These are phyloP conservation scores for Lutjanus erythropterus DNA, from an alignment of 2,113 vertebrate genomes.

Conservation along the genomic window DNA sequence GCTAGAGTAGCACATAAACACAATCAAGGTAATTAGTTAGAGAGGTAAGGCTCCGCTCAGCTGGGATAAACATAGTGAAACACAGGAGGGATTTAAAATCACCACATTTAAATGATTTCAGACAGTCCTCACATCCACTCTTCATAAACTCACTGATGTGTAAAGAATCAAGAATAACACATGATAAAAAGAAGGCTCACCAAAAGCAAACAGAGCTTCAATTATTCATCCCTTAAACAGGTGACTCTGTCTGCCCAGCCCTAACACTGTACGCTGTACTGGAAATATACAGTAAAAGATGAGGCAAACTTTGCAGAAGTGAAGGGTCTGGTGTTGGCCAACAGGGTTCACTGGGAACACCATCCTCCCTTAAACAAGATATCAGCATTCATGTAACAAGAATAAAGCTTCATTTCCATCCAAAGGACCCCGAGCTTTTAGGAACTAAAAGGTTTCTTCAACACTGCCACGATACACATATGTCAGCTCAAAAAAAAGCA, in stretches of 20 bases:
- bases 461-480: no score
- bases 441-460: no score
- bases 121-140: not conserved
- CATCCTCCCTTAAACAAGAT: not conserved
- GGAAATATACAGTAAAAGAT: not conserved
- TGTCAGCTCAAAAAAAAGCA: no score
- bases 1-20: not conserved
- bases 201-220: not conserved
- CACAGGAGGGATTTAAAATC: not conserved
- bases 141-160: not conserved
- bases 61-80: not conserved
- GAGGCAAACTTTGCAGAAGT: not conserved
- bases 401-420: no score
- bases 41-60: not conserved
- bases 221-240: not conserved
- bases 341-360: not conserved
- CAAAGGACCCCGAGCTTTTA: no score
- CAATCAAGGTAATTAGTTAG: slow-evolving; percentile 32
- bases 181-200: not conserved
- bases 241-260: not conserved
- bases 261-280: not conserved
- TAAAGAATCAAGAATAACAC: no score
- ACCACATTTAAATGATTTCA: not conserved
- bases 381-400: not conserved
- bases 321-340: not conserved